Conservation (phyloP, 2,113 vertebrate species). For the Tenebrosternarchus preto region DNA sequence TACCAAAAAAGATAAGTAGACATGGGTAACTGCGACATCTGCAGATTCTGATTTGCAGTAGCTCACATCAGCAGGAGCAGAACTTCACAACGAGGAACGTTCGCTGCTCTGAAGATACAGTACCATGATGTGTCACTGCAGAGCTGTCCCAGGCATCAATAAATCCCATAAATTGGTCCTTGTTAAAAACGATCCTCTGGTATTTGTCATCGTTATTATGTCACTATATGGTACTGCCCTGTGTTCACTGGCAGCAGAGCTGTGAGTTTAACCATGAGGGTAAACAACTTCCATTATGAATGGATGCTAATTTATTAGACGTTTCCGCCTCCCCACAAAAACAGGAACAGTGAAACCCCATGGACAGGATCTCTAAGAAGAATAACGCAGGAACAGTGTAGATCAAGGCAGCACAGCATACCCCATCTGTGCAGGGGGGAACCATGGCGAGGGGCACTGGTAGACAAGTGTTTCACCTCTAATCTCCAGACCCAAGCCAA, state of each 20-base stretch:
- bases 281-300: neutral
- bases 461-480: slow-evolving; percentile 52
- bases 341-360: neutral
- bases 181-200: neutral
- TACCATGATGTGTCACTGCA: neutral
- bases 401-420: neutral
- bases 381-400: neutral
- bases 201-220: slow-evolving; percentile 4
- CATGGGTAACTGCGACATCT: too few relatives aligned
- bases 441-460: neutral
- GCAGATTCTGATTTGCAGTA: neutral
- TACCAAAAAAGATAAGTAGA: too few relatives aligned
- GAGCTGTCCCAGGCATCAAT: neutral
- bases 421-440: slow-evolving; percentile 27
- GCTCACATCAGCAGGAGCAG: neutral
- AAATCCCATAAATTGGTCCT: slow-evolving; percentile 7
- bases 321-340: neutral
- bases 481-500: slow-evolving; percentile 59
- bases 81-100: neutral
- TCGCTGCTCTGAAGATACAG: neutral
- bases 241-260: neutral
- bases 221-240: neutral
- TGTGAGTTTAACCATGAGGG: neutral
- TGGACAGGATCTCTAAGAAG: slow-evolving; percentile 19
- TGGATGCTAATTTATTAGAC: slow-evolving; percentile 5